Base-by-base conservation (phyloP, 2,888 invertebrate species). In the Galerucella calmariensis region DNA sequence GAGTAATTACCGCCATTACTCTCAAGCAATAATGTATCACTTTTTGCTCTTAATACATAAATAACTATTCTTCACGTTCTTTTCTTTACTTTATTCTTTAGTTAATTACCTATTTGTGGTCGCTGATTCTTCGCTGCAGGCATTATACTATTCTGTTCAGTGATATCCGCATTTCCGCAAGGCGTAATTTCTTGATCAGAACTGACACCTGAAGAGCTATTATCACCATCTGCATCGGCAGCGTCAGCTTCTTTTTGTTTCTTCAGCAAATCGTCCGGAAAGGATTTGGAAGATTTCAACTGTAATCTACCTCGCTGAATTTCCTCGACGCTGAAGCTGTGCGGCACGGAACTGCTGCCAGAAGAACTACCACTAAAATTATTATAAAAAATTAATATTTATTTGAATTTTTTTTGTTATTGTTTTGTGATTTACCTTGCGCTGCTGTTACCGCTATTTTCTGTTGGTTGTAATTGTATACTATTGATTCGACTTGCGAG, bases 251-350 rank as follows among this genome's bases (percentile, higher is more conserved):
- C 88, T 75, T 85, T 83, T 56, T 86, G 86, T 81, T 90, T 89
- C 78, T 88, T 90, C 67, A 91, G 87, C 81, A 96, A 92, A 84
- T 95, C 94, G 88, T 95, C 95, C 53, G 96, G 96, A 87, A 94
- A 95, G 12, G 95, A 95, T 86, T 94, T 94, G 9, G 95, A 95
- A 73, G 94, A 94, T 86, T 95, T 95, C 75, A 97, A 89, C 82
- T 94, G 92, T 44, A 94, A 94, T 79, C 95, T 90, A 78, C 95
- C 94, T 87, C 95, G 95, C 86, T 95, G 95, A 72, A 96, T 95
- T 88, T 96, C 96, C 86, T 96, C 95, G 74, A 95, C 95, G 69
- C 94, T 95, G 88, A 95, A 93, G 77, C 95, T 95, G 85, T 95
- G 95, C 75, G 95, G 94, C 87, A 95, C 90, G 14, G 94, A 94